These are phyloP conservation scores for Chitala chitala DNA, from an alignment of 2,113 vertebrate genomes.

Conservation along the genomic window DNA sequence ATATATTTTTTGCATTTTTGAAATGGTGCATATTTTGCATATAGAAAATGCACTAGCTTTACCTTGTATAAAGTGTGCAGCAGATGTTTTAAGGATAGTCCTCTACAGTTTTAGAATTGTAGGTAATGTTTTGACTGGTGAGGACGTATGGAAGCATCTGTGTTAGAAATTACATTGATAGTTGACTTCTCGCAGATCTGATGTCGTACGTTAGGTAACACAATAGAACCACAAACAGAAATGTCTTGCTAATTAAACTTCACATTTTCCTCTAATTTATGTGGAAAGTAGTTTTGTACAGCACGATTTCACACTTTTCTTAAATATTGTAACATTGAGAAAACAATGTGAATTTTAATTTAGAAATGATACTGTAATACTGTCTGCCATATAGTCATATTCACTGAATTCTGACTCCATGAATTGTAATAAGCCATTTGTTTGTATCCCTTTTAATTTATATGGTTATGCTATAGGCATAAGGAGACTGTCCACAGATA, in stretches of 20 bases:
- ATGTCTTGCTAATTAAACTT: background rate
- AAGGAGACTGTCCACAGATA: slow-evolving; percentile 25
- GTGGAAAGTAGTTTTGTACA: slow-evolving; percentile 26
- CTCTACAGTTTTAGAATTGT: background rate
- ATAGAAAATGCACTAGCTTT: slow-evolving; percentile 17
- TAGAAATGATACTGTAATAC: slow-evolving; percentile 28
- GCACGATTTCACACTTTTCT: slow-evolving; percentile 36
- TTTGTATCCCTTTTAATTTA: slow-evolving; percentile 25
- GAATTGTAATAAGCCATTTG: slow-evolving; percentile 22
- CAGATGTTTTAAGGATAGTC: background rate
- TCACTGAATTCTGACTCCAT: slow-evolving; percentile 40
- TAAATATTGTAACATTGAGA: slow-evolving; percentile 23
- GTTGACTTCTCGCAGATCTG: background rate
- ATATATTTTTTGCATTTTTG: slow-evolving; percentile 40
- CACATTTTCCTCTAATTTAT: background rate
- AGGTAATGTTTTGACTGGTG: background rate
- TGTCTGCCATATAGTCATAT: slow-evolving; percentile 27
- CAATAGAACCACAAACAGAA: background rate
- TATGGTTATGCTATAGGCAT: slow-evolving; percentile 34
- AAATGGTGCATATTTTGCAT: slow-evolving; percentile 27
- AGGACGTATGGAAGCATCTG: no score
- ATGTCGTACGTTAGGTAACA: no score
- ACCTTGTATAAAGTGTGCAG: slow-evolving; percentile 13
- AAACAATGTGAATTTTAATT: slow-evolving; percentile 43
- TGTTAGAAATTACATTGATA: no score